Evolutionary conservation across 2,113 vertebrate species (phyloP), one percentile per base, ranked within the genome.

Genomic region (Patagioenas fasciata): DNA sequence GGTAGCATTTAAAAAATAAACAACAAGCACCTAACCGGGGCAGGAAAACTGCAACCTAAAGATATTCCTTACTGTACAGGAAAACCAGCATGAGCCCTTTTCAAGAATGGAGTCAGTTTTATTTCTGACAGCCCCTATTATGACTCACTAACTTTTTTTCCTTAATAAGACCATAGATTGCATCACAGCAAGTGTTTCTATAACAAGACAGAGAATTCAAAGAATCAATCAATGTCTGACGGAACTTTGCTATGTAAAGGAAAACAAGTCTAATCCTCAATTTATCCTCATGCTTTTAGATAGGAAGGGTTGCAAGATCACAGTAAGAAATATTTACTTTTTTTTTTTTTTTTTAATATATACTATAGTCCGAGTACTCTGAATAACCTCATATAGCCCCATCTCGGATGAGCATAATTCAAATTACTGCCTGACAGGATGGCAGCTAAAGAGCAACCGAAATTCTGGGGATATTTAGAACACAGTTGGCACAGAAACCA

Each of bases 111-210:
- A 79, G n/a, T 18, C 15, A 26, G 4, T 79, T 88, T 93, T 71
- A 74, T 90, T 78, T 83, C 82, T 73, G 66, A 93, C 71, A 94
- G 72, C 10, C 13, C 14, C 64, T 85, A 62, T 29, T 74, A 79
- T 60, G 80, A 93, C 51, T 93, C 67, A 80, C 71, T 85, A 84
- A 74, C 78, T 88, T 93, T 91, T 89, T 32, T 65, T 51, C 77
- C 70, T 89, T 82, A 85, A 10, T 36, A 91, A 94, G n/a, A 26
- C 72, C n/a, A 58, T 0, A 0, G 92, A 91, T 34, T 34, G 44
- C 70, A 87, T 62, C 90, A 86, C 71, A 84, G 42, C 50, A 90
- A 90, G 42, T 2, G 3, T 15, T 7, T 31, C 34, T 69, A 1
- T 15, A 85, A 79, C 75, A 71, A 89, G 51, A 42, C 69, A 6